A percentile compares a stretch with the other conserved stretches of the same genome.
These are phyloP conservation scores for Apodemus sylvaticus DNA, from an alignment of 2,113 vertebrate species.

Conservation along the genomic window DNA sequence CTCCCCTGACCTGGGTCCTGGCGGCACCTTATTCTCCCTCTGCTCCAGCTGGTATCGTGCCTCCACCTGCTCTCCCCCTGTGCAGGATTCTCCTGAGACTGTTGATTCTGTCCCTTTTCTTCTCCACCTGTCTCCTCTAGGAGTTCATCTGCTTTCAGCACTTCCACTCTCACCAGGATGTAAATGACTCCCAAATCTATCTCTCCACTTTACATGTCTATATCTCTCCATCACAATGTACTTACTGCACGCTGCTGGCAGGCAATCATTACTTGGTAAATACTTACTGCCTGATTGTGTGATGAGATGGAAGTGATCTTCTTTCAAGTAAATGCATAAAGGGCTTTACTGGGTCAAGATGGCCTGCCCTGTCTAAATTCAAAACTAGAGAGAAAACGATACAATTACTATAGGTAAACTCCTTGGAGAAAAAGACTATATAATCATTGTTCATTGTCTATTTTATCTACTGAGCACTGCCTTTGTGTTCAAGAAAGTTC, in stretches of 20 bases:
- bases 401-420: slow-evolving; percentile 59
- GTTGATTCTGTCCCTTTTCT: background rate
- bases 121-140: slow-evolving; percentile 58
- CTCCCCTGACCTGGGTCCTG: background rate
- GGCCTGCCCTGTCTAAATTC: slow-evolving; percentile 63
- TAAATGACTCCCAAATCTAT: slow-evolving; percentile 71
- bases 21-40: background rate
- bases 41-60: background rate
- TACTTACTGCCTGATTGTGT: slow-evolving; percentile 72
- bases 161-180: slow-evolving; percentile 65
- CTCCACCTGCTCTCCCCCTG: background rate
- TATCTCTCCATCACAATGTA: slow-evolving; percentile 70
- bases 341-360: slow-evolving; percentile 62
- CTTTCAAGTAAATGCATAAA: slow-evolving; percentile 60
- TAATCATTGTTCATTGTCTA: background rate
- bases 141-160: slow-evolving; percentile 71
- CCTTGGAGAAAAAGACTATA: background rate
- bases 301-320: slow-evolving; percentile 64
- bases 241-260: slow-evolving; percentile 68
- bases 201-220: slow-evolving; percentile 72
- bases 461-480: background rate
- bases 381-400: slow-evolving; percentile 62
- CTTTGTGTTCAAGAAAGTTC: background rate
- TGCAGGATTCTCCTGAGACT: background rate
- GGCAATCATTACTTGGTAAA: slow-evolving; percentile 74